Evolutionary conservation across 2,888 invertebrate genomes (phyloP), one percentile per base, ranked within the genome.

Genomic region (Cheilosia pagana): DNA sequence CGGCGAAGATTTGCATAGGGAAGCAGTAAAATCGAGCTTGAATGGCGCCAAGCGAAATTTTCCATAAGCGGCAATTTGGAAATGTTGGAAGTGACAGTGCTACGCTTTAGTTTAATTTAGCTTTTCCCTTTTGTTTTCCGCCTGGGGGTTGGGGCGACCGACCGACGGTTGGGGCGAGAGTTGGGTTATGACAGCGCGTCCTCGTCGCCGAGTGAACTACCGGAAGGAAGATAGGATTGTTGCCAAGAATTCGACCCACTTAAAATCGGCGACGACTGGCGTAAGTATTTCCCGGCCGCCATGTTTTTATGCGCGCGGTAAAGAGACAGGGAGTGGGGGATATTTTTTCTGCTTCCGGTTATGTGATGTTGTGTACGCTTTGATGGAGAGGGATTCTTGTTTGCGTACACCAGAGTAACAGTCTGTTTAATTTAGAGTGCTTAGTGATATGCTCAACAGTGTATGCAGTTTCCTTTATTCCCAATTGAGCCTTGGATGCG

Each of bases 161-260:
- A 23, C 3, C 48, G 39, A 41, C 14, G 10, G 3, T 2, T 3
- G 12, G 35, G 35, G 35, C 25, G 6, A 28, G 28, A 8, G 28
- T 10, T 35, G 35, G 25, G 3, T 50, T 12, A 12, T 14, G 12
- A 63, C 48, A 67, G 45, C 21, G 45, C 48, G 41, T 43, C 48
- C 57, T 57, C 41, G 57, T 23, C 50, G 21, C 43, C 50, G 28
- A 52, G 19, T 23, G 23, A 21, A 39, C 21, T 16, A 41, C 16
- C 43, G 25, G 7, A 25, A 23, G 14, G n/a, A 23, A 68, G 62
- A 43, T 62, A 53, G 62, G 72, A 62, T 31, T 31, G 10, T 23
- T 72, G 78, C 72, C 77, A 77, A 82, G 67, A 71, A 23, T 57
- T 55, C 77, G 82, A 72, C 77, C 82, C 78, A 82, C 68, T 82